These are phyloP conservation scores for Noturus placidus DNA, from an alignment of 2,113 vertebrate genomes.

Conservation along the genomic window DNA sequence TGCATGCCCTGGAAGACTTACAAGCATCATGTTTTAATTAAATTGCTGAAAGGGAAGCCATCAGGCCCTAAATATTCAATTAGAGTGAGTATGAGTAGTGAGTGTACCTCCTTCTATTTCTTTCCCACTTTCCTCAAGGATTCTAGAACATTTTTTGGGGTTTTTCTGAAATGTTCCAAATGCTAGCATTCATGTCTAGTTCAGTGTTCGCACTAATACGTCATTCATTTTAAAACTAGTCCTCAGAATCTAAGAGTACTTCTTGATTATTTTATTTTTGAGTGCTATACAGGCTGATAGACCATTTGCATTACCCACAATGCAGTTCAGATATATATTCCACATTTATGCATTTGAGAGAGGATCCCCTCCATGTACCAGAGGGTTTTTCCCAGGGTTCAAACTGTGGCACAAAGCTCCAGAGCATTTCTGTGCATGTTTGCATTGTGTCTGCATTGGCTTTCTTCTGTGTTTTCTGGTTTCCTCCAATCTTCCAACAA, in stretches of 20 bases:
- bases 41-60: conserved; percentile 37
- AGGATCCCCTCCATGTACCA: background rate
- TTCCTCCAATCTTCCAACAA: background rate
- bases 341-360: background rate
- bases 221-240: background rate
- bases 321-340: background rate
- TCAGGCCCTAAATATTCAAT: conserved; percentile 47
- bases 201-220: background rate
- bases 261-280: background rate
- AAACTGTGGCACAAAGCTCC: background rate
- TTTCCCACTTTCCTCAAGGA: background rate
- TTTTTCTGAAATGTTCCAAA: background rate
- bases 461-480: background rate
- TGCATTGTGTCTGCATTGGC: background rate
- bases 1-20: conserved; percentile 44
- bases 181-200: background rate
- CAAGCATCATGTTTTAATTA: conserved; percentile 55
- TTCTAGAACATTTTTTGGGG: background rate
- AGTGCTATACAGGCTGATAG: background rate
- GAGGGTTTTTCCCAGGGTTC: background rate
- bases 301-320: background rate
- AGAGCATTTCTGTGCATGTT: background rate
- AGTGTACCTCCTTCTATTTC: conserved; percentile 4
- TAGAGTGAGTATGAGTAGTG: conserved; percentile 39
- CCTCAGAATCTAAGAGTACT: background rate